Conservation (phyloP, 1,140 invertebrate genomes). For the Tetramorium parvispinum region DNA sequence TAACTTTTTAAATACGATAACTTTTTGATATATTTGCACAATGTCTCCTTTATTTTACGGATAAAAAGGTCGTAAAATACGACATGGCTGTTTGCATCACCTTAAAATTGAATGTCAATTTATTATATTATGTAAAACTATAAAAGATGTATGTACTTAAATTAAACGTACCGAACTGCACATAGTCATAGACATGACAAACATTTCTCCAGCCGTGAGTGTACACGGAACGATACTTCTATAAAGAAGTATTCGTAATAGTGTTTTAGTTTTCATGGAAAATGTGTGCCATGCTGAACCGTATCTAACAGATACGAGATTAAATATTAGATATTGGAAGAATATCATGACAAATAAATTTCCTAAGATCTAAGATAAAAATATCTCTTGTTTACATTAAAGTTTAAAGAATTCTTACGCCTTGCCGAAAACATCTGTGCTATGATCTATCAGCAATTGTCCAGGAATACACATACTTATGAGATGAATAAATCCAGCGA, state of each 20-base stretch:
- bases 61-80: slow-evolving; percentile 14
- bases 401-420: slow-evolving; percentile 20
- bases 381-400: neutral
- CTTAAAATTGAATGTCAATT: slow-evolving; percentile 21
- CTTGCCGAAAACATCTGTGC: slow-evolving; percentile 5
- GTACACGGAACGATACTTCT: slow-evolving; percentile 20
- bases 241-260: slow-evolving; percentile 21
- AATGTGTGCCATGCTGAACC: slow-evolving; percentile 17
- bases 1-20: neutral
- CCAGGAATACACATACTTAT: slow-evolving; percentile 26
- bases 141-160: neutral
- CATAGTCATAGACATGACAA: slow-evolving; percentile 29
- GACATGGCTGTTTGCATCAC: slow-evolving; percentile 31
- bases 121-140: neutral
- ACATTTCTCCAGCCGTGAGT: slow-evolving; percentile 10
- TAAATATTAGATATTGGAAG: neutral
- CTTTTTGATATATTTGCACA: neutral
- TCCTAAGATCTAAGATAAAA: neutral
- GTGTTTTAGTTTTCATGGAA: neutral
- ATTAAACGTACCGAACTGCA: slow-evolving; percentile 8
- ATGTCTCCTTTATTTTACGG: neutral
- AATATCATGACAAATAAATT: neutral
- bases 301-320: neutral
- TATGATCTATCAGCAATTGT: slow-evolving; percentile 25
- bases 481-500: neutral